These are phyloP conservation scores for Procambarus clarkii DNA, from an alignment of 1,140 invertebrate species.

Conservation along the genomic window DNA sequence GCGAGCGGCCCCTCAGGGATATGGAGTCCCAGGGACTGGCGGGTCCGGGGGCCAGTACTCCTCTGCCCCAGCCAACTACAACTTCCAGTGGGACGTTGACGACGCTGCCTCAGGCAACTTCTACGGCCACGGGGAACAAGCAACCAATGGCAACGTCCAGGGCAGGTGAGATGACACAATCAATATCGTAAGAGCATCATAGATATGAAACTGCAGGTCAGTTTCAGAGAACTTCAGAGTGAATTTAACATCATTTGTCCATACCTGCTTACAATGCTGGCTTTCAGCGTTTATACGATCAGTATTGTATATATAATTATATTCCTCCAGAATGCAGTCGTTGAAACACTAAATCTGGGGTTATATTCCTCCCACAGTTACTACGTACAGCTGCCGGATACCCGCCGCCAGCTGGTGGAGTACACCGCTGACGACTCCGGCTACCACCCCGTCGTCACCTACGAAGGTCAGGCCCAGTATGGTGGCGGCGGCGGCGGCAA, in stretches of 20 bases:
- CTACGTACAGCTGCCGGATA: constrained; percentile 33
- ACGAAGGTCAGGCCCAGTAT: constrained; percentile 28
- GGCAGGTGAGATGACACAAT: background rate
- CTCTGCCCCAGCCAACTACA: background rate
- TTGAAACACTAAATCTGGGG: too few species aligned
- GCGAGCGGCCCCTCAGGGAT: background rate
- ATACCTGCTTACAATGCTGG: too few species aligned
- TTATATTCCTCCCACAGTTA: background rate
- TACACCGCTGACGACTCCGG: constrained; percentile 25
- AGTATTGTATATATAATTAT: too few species aligned
- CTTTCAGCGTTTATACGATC: too few species aligned
- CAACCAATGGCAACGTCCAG: background rate
- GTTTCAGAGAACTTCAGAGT: too few species aligned
- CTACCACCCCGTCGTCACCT: constrained; percentile 34
- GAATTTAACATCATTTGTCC: too few species aligned
- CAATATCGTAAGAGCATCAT: background rate
- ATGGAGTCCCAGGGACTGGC: background rate
- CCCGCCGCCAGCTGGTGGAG: constrained; percentile 19
- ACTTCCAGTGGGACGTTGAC: constrained; percentile 1
- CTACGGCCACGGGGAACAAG: background rate
- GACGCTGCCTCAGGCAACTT: background rate
- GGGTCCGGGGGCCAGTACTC: background rate
- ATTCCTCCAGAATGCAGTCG: too few species aligned
- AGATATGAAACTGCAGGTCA: too few species aligned
- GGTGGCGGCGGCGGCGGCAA: background rate